Conservation (phyloP, 2,797 vertebrate species). For the Euthynnus affinis region DNA sequence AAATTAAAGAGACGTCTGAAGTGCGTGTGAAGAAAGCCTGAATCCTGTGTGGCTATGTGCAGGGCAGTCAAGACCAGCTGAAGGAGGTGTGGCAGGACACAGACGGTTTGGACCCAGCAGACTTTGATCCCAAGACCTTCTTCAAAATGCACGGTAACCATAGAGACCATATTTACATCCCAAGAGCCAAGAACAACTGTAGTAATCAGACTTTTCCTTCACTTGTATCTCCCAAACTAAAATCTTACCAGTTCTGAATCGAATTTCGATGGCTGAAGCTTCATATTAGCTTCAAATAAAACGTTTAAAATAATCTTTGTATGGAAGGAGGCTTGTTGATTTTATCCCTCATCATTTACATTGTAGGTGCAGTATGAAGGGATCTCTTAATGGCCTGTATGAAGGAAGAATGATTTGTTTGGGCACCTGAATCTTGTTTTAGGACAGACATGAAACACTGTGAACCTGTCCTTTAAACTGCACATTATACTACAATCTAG, state of each 20-base stretch:
- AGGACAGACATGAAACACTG: neutral
- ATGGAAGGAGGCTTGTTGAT: too few species aligned
- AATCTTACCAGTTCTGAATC: neutral
- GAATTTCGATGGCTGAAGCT: too few species aligned
- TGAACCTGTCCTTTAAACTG: too few species aligned
- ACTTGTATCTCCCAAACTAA: neutral
- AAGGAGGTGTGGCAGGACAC: conserved; percentile 96
- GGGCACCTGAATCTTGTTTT: too few species aligned
- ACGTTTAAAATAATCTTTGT: too few species aligned
- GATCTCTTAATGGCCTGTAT: too few species aligned
- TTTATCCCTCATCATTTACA: too few species aligned
- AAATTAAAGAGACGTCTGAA: too few species aligned
- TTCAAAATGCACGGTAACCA: conserved; percentile 95
- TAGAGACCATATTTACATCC: neutral
- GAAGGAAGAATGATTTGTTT: too few species aligned
- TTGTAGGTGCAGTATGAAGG: too few species aligned
- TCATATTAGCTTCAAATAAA: too few species aligned
- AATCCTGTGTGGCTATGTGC: conserved; percentile 45
- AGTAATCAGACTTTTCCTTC: neutral
- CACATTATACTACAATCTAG: too few species aligned
- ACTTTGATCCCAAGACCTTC: conserved; percentile 96
- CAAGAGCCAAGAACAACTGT: neutral
- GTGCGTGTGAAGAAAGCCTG: neutral
- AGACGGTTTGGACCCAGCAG: conserved; percentile 94
- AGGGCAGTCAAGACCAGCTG: conserved; percentile 96